Evolutionary conservation across 2,888 invertebrate genomes (phyloP), one percentile per base, ranked within the genome.

Genomic region (Petrophora chlorosata): DNA sequence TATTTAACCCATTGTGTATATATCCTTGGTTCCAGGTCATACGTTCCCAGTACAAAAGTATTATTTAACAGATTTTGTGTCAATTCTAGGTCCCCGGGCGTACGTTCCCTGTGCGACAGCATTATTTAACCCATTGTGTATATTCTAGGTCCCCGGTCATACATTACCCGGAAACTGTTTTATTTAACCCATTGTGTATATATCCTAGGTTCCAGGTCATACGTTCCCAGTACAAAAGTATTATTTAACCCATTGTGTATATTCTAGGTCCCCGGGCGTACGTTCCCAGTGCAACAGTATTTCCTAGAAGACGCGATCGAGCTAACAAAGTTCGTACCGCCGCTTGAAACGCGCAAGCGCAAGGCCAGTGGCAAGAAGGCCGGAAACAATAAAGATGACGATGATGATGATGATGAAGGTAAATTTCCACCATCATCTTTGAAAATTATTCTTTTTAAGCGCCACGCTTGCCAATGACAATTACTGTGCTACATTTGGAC

Each of bases 271-370:
- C 94, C 95, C 0, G 99, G 99, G 0, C 92, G 97, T 9, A 93
- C 97, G 0, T 96, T 91, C 80, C 97, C 98, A 0, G 98, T 99
- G 0, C 92, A 95, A 64, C 97, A 97, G 59, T 97, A 96, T 77
- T 99, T 97, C 87, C 82, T 99, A 39, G 99, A 99, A 77, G 99
- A 99, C 81, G 95, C 96, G 56, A 92, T 99, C 14, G 94, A 98
- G 79, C 90, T 97, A 87, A 94, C 98, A 0, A 92, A 93, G 47
- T 99, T 98, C 79, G 87, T 94, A 2, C 97, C 98, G 0, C 93
- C 95, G 0, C 88, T 93, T 0, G 95, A 95, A 44, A 92, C 92
- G 0, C 92, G 93, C 52, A 96, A 95, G 70, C 93, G 94, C 10
- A 96, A 94, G 73, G 68, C 82, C 0, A 82, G 88, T 1, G 91